phyloP scores from a whole-genome alignment of 2,888 invertebrate genomes.

The Coenonympha arcania region DNA sequence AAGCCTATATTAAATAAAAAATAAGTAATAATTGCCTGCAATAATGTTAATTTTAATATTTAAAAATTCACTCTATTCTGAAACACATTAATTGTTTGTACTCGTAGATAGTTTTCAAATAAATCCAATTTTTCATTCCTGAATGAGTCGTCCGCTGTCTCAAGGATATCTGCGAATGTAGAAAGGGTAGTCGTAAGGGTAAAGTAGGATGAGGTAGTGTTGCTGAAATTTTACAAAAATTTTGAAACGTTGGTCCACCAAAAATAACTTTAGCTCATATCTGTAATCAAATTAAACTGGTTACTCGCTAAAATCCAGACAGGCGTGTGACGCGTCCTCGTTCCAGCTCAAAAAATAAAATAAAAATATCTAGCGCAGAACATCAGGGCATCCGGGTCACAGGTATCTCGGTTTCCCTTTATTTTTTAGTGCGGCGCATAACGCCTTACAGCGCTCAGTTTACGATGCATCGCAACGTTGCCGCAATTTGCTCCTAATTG shows the following conservation, averaged over 20 bases:
- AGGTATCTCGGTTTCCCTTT: slow-evolving; percentile 40
- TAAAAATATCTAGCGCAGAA: slow-evolving; percentile 33
- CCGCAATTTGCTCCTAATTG: slow-evolving; percentile 66
- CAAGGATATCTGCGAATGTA: no score
- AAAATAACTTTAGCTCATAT: not conserved
- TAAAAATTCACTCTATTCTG: no score
- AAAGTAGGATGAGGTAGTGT: no score
- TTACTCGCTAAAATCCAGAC: slow-evolving; percentile 12
- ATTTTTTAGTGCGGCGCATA: slow-evolving; percentile 49
- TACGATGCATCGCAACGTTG: slow-evolving; percentile 61
- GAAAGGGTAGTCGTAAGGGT: no score
- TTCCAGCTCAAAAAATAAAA: slow-evolving; percentile 24
- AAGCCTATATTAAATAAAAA: no score
- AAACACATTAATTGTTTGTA: no score
- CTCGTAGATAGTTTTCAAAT: no score
- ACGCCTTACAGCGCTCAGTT: slow-evolving; percentile 58
- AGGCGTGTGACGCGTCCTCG: slow-evolving; percentile 18
- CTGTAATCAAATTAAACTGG: not conserved
- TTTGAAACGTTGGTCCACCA: not conserved
- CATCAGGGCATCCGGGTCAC: slow-evolving; percentile 48
- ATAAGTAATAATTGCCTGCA: no score
- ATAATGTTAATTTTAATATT: no score
- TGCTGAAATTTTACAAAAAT: no score
- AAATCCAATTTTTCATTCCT: no score
- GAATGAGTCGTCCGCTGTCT: no score